These are phyloP conservation scores for Tortrix viridana DNA, from an alignment of 2,888 invertebrate species.

Conservation along the genomic window DNA sequence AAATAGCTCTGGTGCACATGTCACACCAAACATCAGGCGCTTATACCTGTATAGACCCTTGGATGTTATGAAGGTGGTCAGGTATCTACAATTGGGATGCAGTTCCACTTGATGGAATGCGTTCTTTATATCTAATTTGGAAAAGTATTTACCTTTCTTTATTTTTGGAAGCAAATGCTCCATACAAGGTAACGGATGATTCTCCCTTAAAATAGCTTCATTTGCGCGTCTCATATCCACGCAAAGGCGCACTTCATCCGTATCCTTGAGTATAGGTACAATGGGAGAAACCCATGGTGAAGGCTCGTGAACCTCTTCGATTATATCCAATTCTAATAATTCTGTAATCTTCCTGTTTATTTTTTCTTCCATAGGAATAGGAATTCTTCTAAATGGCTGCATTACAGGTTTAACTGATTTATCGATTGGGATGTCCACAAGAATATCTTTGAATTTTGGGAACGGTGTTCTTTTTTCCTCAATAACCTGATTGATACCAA, in stretches of 20 bases:
- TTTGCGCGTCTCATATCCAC: conserved; percentile 8
- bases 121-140: conserved; percentile 50
- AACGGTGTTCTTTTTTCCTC: conserved; percentile 38
- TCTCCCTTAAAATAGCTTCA: conserved; percentile 2
- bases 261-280: too few relatives aligned
- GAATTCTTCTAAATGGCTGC: conserved; percentile 34
- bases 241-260: not conserved
- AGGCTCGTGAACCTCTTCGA: not conserved
- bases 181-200: conserved; percentile 31
- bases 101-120: conserved; percentile 61
- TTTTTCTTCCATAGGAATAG: conserved; percentile 31
- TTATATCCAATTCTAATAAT: not conserved
- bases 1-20: conserved; percentile 28
- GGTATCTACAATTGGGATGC: conserved; percentile 48
- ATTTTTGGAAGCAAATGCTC: conserved; percentile 29
- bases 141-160: conserved; percentile 42
- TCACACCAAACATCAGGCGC: conserved; percentile 51
- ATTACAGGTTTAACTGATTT: conserved; percentile 25
- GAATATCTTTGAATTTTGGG: conserved; percentile 41
- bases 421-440: conserved; percentile 39
- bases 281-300: not conserved
- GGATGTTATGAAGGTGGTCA: conserved; percentile 53
- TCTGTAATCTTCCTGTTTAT: not conserved
- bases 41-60: conserved; percentile 49
- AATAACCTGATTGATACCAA: conserved; percentile 32